Evolutionary conservation across 1,140 invertebrate genomes (phyloP).

Genomic region (Drosophila setifemur): DNA sequence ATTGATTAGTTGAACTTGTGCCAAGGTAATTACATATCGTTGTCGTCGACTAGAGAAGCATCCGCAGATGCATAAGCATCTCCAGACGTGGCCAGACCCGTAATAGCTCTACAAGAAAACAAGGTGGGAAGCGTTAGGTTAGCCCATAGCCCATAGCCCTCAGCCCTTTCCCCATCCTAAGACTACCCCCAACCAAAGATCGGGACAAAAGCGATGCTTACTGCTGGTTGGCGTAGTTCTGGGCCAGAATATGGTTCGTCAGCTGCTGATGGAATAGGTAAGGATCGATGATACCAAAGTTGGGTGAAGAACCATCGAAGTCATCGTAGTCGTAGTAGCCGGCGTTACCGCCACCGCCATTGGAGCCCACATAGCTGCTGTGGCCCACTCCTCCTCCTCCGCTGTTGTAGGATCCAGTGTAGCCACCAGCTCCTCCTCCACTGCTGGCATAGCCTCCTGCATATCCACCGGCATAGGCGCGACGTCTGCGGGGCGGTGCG

Average conservation of each 20-base stretch:
- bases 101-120: slow-evolving; percentile 70
- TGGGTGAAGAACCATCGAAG: slow-evolving; percentile 46
- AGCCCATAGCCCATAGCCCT: slow-evolving; percentile 24
- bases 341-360: slow-evolving; percentile 11
- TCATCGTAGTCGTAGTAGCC: slow-evolving; percentile 65
- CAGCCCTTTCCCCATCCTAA: no score
- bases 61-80: slow-evolving; percentile 72
- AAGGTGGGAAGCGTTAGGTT: slow-evolving; percentile 45
- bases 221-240: slow-evolving; percentile 73
- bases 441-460: slow-evolving; percentile 47
- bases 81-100: slow-evolving; percentile 68
- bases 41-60: slow-evolving; percentile 56
- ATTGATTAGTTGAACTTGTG: slow-evolving; percentile 23
- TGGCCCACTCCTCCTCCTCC: slow-evolving; percentile 26
- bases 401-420: slow-evolving; percentile 52
- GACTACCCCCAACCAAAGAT: slow-evolving; percentile 3
- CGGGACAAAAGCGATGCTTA: slow-evolving; percentile 34
- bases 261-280: slow-evolving; percentile 77
- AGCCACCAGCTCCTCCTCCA: slow-evolving; percentile 51
- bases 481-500: slow-evolving; percentile 1
- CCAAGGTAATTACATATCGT: slow-evolving; percentile 70
- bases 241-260: slow-evolving; percentile 76
- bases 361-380: slow-evolving; percentile 22
- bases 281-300: slow-evolving; percentile 73
- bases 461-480: slow-evolving; percentile 32